Percentiles rank a stretch among this genome's conserved stretches.
phyloP scores from a whole-genome alignment of 2,888 invertebrate genomes.

The Neocrepidodera transversa region DNA sequence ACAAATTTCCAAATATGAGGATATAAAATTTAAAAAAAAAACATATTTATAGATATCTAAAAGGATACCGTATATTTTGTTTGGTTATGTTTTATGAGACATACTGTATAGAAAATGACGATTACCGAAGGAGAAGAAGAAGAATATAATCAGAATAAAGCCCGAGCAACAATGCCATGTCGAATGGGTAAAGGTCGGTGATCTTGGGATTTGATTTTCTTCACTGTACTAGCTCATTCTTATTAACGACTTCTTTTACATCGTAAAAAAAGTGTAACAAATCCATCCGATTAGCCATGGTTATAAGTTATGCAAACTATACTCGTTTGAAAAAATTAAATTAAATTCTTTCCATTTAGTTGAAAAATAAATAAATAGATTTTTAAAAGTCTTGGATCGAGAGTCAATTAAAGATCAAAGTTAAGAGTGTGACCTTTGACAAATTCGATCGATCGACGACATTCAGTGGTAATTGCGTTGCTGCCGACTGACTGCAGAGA shows the following conservation, averaged over 20 bases:
- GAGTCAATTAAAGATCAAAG: constrained; percentile 15
- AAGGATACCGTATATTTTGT: too few species aligned
- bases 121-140: not conserved
- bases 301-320: constrained; percentile 40
- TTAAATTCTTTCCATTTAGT: constrained; percentile 27
- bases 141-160: constrained; percentile 24
- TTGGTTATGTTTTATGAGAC: not conserved
- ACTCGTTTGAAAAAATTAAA: constrained; percentile 31
- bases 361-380: not conserved
- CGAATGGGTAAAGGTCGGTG: constrained; percentile 33
- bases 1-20: too few species aligned
- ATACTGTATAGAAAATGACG: not conserved
- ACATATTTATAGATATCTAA: not conserved
- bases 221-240: constrained; percentile 7
- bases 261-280: constrained; percentile 39
- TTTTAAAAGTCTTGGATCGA: too few species aligned
- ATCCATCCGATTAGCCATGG: constrained; percentile 33
- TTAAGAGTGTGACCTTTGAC: constrained; percentile 20
- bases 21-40: not conserved
- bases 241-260: constrained; percentile 16
- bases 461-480: constrained; percentile 10
- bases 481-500: constrained; percentile 5
- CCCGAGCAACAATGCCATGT: constrained; percentile 31
- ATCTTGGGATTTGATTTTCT: constrained; percentile 22
- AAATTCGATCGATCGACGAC: constrained; percentile 16